Evolutionary conservation across 2,113 vertebrate species (phyloP).

Genomic region (Orycteropus afer): DNA sequence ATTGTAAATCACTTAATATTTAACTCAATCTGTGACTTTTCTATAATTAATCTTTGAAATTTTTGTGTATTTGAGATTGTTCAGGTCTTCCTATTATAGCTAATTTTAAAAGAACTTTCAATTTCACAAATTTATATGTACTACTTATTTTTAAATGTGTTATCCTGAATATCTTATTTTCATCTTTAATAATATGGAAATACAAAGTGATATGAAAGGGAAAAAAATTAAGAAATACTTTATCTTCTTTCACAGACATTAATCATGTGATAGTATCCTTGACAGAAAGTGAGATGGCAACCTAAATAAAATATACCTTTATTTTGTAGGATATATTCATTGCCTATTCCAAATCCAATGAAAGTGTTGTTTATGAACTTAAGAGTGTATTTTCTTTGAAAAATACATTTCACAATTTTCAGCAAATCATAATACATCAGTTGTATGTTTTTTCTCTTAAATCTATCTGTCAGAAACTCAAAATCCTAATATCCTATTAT

Average conservation of each 20-base stretch:
- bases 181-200: neutral
- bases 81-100: neutral
- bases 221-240: neutral
- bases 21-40: neutral
- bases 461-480: neutral
- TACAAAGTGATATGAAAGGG: neutral
- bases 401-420: neutral
- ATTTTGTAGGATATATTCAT: neutral
- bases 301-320: no score
- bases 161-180: neutral
- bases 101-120: neutral
- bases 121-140: neutral
- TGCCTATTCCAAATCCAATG: neutral
- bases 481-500: neutral
- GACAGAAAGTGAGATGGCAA: neutral
- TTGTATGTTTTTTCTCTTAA: neutral
- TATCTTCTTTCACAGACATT: neutral
- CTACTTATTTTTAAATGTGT: neutral
- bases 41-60: neutral
- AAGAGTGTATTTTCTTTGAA: neutral
- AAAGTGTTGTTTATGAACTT: neutral
- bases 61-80: neutral
- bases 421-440: neutral
- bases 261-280: neutral
- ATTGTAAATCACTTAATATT: slow-evolving; percentile 29